These are phyloP conservation scores for Odontamblyopus lacepedii DNA, from an alignment of 2,797 vertebrate species.

Conservation along the genomic window DNA sequence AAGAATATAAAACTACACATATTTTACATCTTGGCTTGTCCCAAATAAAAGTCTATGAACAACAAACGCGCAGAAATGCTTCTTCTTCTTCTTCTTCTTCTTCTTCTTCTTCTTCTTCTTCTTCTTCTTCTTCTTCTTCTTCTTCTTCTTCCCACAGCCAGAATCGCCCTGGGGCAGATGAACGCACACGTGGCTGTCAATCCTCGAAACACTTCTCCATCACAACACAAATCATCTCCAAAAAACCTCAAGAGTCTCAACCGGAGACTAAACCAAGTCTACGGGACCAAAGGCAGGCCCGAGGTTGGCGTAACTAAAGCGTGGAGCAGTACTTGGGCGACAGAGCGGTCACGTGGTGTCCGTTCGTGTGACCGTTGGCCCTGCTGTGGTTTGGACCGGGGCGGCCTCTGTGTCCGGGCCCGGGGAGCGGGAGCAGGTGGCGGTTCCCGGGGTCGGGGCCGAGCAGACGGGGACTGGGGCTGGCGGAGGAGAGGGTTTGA, in stretches of 20 bases:
- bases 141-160: not conserved
- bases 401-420: not conserved
- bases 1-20: not conserved
- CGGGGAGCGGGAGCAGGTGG: not conserved
- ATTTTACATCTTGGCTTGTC: not conserved
- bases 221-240: not conserved
- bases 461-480: constrained; percentile 80
- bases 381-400: not conserved
- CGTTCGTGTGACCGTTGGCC: not conserved
- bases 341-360: not conserved
- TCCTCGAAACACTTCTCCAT: too few species aligned
- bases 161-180: not conserved
- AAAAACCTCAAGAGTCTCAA: too few species aligned
- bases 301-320: not conserved
- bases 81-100: too few species aligned
- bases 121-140: too few species aligned
- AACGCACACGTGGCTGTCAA: not conserved
- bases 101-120: too few species aligned
- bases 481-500: constrained; percentile 84
- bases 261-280: not conserved
- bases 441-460: constrained; percentile 67
- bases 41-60: not conserved
- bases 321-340: not conserved
- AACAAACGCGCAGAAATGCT: too few species aligned
- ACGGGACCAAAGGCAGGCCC: not conserved